phyloP scores from a whole-genome alignment of 2,797 vertebrate genomes.

The Pipistrellus pygmaeus region DNA sequence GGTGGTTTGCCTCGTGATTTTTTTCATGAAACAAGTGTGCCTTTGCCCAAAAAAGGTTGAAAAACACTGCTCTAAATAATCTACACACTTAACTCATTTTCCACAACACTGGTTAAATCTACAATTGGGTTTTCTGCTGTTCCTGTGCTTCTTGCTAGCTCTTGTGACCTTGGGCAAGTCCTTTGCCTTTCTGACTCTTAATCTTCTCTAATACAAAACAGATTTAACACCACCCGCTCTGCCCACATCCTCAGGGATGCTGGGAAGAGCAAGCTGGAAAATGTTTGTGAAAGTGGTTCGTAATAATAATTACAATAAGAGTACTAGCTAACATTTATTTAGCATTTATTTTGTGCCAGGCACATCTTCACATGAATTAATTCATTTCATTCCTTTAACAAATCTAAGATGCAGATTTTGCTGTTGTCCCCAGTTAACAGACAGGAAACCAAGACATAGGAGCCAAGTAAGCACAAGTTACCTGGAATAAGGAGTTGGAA shows the following conservation, averaged over 20 bases:
- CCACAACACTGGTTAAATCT: not conserved
- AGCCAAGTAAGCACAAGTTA: not conserved
- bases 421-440: not conserved
- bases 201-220: conserved; percentile 11
- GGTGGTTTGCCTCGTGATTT: too few relatives aligned
- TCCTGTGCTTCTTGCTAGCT: not conserved
- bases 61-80: not conserved
- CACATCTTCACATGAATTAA: not conserved
- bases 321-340: not conserved
- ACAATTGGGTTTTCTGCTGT: not conserved
- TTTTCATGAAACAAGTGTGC: too few relatives aligned
- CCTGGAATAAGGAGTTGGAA: not conserved
- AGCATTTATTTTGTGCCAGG: not conserved
- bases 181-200: not conserved
- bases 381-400: conserved; percentile 29
- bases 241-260: not conserved
- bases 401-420: not conserved
- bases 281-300: not conserved
- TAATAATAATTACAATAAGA: not conserved
- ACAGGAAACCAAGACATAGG: not conserved
- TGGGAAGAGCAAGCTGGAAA: not conserved
- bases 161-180: not conserved
- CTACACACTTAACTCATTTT: conserved; percentile 10
- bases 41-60: too few relatives aligned
- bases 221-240: not conserved